A percentile compares a stretch with the other conserved stretches of the same genome.
Evolutionary conservation across 2,797 vertebrate genomes (phyloP).

Genomic region (Eulemur albifrons): DNA sequence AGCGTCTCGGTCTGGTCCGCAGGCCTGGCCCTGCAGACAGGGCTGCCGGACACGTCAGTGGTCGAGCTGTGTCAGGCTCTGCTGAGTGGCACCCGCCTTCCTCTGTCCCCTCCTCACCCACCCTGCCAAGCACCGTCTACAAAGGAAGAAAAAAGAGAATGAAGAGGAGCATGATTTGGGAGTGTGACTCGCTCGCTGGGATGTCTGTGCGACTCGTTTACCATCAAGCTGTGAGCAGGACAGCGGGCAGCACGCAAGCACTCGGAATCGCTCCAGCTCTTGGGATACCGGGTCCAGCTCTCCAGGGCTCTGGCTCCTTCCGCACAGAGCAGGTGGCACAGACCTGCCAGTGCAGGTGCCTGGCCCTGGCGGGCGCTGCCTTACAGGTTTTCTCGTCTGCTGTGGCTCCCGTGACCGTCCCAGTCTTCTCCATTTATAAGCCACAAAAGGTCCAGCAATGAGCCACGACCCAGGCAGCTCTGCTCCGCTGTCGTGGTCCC

Average conservation of each 20-base stretch:
- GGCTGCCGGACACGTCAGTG: accelerated
- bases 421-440: background rate
- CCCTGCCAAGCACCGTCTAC: background rate
- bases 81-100: background rate
- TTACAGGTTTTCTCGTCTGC: too few species aligned
- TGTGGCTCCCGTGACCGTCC: background rate
- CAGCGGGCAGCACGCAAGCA: accelerated
- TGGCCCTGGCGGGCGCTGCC: accelerated
- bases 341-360: too few species aligned
- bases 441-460: background rate
- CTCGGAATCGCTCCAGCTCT: too few species aligned
- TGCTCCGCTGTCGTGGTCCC: accelerated
- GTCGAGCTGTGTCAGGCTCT: background rate
- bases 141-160: background rate
- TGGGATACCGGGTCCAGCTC: too few species aligned
- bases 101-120: background rate
- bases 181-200: background rate
- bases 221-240: background rate
- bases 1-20: background rate
- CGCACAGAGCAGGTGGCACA: background rate
- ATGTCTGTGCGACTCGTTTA: background rate
- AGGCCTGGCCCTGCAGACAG: background rate
- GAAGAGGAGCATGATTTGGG: background rate
- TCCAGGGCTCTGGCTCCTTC: background rate
- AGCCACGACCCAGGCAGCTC: background rate